Percentiles rank a stretch among this genome's conserved stretches.
phyloP scores from a whole-genome alignment of 2,113 vertebrate genomes.

The Verasper variegatus region DNA sequence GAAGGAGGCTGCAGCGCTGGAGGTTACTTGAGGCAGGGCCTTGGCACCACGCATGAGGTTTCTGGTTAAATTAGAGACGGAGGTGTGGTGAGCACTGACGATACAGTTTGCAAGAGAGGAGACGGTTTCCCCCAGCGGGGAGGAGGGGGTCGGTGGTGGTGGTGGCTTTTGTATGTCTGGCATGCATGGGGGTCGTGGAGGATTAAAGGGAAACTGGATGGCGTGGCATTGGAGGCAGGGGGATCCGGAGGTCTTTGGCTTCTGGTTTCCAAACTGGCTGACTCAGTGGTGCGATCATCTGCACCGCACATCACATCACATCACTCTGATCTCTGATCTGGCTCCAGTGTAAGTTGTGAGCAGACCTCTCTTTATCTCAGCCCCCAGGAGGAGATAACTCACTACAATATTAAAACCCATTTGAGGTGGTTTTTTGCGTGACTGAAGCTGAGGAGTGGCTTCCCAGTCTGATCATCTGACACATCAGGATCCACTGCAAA shows the following conservation, averaged over 20 bases:
- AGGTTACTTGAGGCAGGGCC: slow-evolving; percentile 36
- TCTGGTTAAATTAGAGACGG: slow-evolving; percentile 59
- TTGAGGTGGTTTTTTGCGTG: slow-evolving; percentile 62
- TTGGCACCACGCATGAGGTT: slow-evolving; percentile 55
- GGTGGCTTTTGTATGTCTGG: slow-evolving; percentile 42
- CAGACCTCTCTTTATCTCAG: slow-evolving; percentile 55
- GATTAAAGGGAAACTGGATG: slow-evolving; percentile 63
- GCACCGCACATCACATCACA: slow-evolving; percentile 62
- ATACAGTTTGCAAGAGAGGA: slow-evolving; percentile 9
- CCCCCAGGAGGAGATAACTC: slow-evolving; percentile 54
- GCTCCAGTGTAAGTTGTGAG: slow-evolving; percentile 53
- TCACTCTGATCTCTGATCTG: slow-evolving; percentile 53
- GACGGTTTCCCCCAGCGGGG: slow-evolving; percentile 46
- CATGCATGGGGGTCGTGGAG: slow-evolving; percentile 43
- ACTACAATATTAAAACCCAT: slow-evolving; percentile 39
- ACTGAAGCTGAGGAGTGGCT: slow-evolving; percentile 15
- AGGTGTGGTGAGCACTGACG: slow-evolving; percentile 65
- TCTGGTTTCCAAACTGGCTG: slow-evolving; percentile 74
- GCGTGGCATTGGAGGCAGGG: slow-evolving; percentile 38
- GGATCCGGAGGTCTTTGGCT: slow-evolving; percentile 62
- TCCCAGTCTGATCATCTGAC: slow-evolving; percentile 33
- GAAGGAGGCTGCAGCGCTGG: slow-evolving; percentile 2
- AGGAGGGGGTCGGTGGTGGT: slow-evolving; percentile 2
- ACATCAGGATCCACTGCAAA: slow-evolving; percentile 13
- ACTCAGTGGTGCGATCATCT: slow-evolving; percentile 68